Conservation (phyloP, 2,113 vertebrate genomes). For the Cyanoderma ruficeps region DNA sequence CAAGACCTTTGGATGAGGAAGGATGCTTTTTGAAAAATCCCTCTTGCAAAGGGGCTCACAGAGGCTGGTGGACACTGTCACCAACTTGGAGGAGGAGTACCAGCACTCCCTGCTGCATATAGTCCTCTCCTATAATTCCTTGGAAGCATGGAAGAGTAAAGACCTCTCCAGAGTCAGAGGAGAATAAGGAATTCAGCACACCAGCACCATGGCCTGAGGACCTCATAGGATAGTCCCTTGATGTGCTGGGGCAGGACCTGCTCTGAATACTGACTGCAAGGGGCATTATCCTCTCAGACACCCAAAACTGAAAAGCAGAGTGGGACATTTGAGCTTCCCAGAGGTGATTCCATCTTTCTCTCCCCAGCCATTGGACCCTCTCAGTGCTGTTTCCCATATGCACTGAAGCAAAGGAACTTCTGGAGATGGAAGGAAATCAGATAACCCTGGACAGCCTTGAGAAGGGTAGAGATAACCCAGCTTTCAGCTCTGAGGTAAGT, state of each 20-base stretch:
- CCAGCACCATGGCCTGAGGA: background rate
- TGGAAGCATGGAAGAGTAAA: background rate
- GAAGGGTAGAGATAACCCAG: conserved; percentile 6
- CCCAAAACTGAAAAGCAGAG: background rate
- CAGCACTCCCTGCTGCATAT: background rate
- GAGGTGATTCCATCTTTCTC: background rate
- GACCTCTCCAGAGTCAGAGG: background rate
- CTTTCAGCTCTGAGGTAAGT: background rate
- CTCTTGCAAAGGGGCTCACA: background rate
- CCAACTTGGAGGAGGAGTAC: background rate
- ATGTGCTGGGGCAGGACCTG: background rate
- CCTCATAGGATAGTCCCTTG: background rate
- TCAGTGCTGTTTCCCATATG: background rate
- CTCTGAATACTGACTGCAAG: background rate
- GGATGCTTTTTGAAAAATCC: background rate
- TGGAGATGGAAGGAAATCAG: conserved; percentile 36
- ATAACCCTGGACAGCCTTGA: background rate
- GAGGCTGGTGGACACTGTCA: background rate
- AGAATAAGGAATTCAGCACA: background rate
- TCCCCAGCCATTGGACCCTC: background rate
- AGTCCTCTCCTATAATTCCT: background rate
- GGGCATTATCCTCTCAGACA: background rate
- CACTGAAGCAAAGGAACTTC: background rate
- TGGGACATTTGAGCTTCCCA: background rate
- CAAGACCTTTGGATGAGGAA: background rate